phyloP scores from a whole-genome alignment of 2,113 vertebrate species.

The Merops nubicus region DNA sequence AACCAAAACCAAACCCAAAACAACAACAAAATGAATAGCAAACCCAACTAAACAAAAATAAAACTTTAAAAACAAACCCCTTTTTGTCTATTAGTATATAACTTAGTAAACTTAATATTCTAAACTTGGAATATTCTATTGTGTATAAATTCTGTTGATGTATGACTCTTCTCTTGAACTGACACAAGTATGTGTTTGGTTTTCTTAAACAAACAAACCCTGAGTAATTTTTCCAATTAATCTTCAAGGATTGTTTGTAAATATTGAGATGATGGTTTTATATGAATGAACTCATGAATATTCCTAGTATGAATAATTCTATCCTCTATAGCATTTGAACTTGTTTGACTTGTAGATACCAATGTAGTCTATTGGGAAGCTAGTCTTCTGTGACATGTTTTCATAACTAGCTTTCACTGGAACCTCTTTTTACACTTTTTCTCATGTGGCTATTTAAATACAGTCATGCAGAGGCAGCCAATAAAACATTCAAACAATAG shows the following conservation, averaged over 20 bases:
- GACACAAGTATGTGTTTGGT: not conserved
- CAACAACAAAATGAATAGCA: not conserved
- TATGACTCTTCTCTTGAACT: not conserved
- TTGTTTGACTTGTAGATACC: constrained; percentile 39
- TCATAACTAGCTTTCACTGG: constrained; percentile 1
- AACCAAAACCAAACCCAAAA: not conserved
- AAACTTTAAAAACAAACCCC: not conserved
- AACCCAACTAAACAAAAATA: not conserved
- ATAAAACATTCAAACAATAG: not conserved
- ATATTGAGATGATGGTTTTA: not conserved
- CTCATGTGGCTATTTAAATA: not conserved
- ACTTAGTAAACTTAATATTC: not conserved
- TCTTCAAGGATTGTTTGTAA: not conserved
- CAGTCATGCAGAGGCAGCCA: not conserved
- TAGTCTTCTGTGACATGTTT: constrained; percentile 32
- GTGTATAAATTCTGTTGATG: not conserved
- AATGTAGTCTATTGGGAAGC: not conserved
- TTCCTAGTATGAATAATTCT: not conserved
- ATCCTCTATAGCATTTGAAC: constrained; percentile 1
- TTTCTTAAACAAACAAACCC: not conserved
- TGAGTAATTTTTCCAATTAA: not conserved
- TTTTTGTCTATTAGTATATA: not conserved
- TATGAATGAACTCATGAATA: constrained; percentile 38
- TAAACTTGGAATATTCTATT: not conserved
- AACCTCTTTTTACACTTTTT: not conserved